Conservation (phyloP, 2,797 vertebrate genomes). For the Leucoraja ocellata region DNA sequence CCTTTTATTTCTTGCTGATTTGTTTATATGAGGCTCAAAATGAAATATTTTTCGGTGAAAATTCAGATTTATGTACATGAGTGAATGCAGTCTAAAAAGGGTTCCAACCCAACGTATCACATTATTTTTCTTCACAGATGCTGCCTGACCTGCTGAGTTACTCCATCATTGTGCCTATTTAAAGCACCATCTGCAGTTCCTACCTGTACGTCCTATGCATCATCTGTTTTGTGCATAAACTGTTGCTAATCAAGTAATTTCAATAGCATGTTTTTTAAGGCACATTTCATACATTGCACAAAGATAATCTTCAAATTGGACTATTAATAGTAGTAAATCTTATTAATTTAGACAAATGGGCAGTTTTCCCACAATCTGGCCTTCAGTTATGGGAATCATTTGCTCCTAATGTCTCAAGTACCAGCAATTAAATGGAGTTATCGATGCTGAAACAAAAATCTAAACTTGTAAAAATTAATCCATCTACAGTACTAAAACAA, state of each 20-base stretch:
- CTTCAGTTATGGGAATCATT: neutral
- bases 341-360: neutral
- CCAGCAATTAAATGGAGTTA: neutral
- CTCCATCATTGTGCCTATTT: too few species aligned
- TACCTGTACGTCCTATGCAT: too few species aligned
- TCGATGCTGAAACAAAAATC: neutral
- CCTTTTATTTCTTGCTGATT: neutral
- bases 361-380: neutral
- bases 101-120: too few species aligned
- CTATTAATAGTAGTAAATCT: neutral
- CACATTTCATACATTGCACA: neutral
- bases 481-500: neutral
- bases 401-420: neutral
- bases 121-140: too few species aligned
- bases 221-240: neutral
- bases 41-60: neutral
- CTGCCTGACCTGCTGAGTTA: too few species aligned
- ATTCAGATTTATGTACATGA: neutral
- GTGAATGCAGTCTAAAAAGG: neutral
- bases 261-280: neutral
- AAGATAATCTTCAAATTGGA: neutral
- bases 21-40: neutral
- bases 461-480: neutral
- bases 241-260: neutral
- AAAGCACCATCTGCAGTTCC: too few species aligned